Evolutionary conservation across 1,140 invertebrate genomes (phyloP), one percentile per base, ranked within the genome.

Genomic region (Neodiprion lecontei): DNA sequence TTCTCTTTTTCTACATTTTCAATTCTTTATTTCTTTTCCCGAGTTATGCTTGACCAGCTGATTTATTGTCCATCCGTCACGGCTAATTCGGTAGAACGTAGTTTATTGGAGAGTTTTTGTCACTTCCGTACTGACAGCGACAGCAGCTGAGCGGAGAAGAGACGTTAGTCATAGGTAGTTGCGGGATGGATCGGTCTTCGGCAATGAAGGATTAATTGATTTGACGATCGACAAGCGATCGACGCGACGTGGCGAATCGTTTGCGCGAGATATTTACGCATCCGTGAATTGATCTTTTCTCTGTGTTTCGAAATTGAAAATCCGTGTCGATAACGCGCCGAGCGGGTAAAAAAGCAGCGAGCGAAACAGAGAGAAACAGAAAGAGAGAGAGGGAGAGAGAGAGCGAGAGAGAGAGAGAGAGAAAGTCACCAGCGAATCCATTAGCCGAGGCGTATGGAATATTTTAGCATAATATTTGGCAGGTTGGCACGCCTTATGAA

Each of bases 381-480:
- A 68, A n/a, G 9, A 23, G 21, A 21, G 67, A 28, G 47, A 28
- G 47, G 1, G 67, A 28, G 1, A 28, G 28, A 28, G 1, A 3
- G 28, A 40, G 28, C 4, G 28, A 40, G 28, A 40, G 5, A 1
- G 28, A 28, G 28, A 40, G 28, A 61, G 65, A 49, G 28, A 40
- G 28, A 40, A 40, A 40, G 28, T 40, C 28, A 40, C 28, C 28
- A 40, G 76, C 75, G 80, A 84, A 84, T 84, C 81, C 83, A 84
- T 84, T 84, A 84, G 67, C 72, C 65, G 50, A 72, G 72, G 73
- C 76, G 81, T 77, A 78, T 77, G 28, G 82, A 84, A 84, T 84
- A 84, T 83, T 84, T 84, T 84, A 84, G 81, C 82, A 84, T 84
- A 84, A 84, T 84, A 82, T 84, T 84, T 82, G 81, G 83, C 83